Conservation (phyloP, 2,113 vertebrate genomes). For the Montifringilla adamsi region DNA sequence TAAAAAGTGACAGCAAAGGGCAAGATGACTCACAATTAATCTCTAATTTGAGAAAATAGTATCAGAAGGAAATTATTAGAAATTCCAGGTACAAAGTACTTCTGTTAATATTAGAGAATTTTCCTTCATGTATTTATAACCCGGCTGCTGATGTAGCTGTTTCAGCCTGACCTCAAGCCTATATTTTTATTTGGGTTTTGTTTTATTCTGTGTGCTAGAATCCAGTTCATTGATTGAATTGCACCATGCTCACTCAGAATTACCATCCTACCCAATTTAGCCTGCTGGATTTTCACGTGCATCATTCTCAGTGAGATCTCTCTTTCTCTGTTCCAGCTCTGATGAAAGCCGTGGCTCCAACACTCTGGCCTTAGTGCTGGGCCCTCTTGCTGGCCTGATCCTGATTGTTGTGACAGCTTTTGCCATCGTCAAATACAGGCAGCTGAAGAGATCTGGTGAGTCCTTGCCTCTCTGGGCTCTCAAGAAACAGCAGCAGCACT, state of each 20-base stretch:
- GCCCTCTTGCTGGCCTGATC: constrained; percentile 39
- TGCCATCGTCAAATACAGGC: constrained; percentile 44
- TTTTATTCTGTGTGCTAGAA: not conserved
- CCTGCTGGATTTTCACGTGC: not conserved
- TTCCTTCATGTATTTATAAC: not conserved
- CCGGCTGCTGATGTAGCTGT: not conserved
- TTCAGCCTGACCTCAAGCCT: not conserved
- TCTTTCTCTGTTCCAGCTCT: constrained; percentile 45
- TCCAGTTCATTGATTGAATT: fast-evolving
- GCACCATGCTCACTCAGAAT: fast-evolving
- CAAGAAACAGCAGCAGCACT: fast-evolving
- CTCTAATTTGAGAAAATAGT: not conserved
- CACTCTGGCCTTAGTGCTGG: not conserved
- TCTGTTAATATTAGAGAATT: not conserved
- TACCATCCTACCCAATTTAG: not conserved
- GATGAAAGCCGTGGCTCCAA: not conserved
- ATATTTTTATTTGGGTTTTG: not conserved
- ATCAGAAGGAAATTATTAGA: not conserved
- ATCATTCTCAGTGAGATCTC: fast-evolving
- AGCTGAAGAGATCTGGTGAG: constrained; percentile 72
- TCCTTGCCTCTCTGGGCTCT: not conserved
- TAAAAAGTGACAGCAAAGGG: not conserved
- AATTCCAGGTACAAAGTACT: not conserved
- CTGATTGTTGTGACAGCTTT: constrained; percentile 2
- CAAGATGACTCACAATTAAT: not conserved